Evolutionary conservation across 2,888 invertebrate genomes (phyloP), one percentile per base, ranked within the genome.

Genomic region (Scaptomyza flava): DNA sequence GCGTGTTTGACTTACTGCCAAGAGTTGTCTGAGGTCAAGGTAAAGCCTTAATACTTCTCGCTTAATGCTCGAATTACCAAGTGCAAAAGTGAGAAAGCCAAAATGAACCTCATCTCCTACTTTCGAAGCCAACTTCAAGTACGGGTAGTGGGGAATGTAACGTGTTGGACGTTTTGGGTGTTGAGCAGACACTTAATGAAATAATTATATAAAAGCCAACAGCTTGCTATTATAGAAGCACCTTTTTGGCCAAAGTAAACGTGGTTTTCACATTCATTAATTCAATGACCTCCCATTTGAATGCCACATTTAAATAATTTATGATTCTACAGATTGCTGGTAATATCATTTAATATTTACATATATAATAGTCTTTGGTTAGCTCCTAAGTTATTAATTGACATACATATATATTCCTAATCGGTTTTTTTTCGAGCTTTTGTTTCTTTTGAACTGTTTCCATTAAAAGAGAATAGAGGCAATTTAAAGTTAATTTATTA

Each of bases 141-240:
- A 1, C 0, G 31, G 20, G 41, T 12, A 36, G 33, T n/a, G 9
- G 8, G 23, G n/a, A 33, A 14, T 36, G 27, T 11, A 45, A 53
- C 43, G 45, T 17, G 43, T 17, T 23, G 65, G 36, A 17, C 34
- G 43, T 12, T 20, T 14, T 8, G 33, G 30, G 34, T 31, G 64
- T 63, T 50, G 62, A 60, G 63, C 67, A 69, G 67, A 69, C 80
- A 77, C 88, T 80, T 87, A 82, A 86, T 86, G 80, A 88, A 82
- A 87, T 82, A 82, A 82, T 88, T 86, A 82, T 82, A 77, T 68
- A 71, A 80, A 80, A 83, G 66, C 71, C 68, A 82, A 79, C 70
- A 62, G 63, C 50, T 65, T 69, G 43, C 50, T 57, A n/a, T 34
- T 20, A 20, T 64, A 66, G 56, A 46, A 41, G 68, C 68, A 86